These are phyloP conservation scores for Dipodomys merriami DNA, from an alignment of 2,113 vertebrate species.

Conservation along the genomic window DNA sequence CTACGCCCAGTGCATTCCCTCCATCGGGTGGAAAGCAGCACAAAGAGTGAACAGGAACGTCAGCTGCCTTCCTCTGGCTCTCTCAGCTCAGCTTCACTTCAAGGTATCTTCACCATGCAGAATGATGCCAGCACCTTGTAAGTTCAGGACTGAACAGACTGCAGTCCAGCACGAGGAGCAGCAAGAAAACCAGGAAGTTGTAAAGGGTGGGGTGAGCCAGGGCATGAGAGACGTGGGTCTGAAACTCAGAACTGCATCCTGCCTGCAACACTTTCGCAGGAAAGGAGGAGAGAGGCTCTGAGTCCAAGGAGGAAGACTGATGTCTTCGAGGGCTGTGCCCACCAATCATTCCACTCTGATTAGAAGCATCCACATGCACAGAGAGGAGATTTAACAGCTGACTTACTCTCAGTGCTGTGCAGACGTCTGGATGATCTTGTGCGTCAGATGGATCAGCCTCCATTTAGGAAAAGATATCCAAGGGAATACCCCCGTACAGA, in stretches of 20 bases:
- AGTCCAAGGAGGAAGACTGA: neutral
- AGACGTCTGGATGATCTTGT: rapidly evolving
- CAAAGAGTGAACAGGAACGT: neutral
- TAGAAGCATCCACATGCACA: too few relatives aligned
- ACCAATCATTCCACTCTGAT: too few relatives aligned
- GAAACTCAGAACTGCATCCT: neutral
- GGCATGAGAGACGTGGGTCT: rapidly evolving
- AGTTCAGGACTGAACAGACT: neutral
- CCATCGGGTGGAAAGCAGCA: neutral
- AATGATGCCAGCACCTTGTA: too few relatives aligned
- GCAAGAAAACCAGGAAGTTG: rapidly evolving
- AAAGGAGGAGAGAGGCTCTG: neutral
- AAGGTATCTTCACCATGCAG: too few relatives aligned
- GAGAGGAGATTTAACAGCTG: neutral
- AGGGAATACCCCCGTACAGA: neutral
- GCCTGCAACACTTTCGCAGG: rapidly evolving
- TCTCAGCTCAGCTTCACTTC: too few relatives aligned
- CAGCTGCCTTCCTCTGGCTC: too few relatives aligned
- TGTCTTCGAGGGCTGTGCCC: rapidly evolving
- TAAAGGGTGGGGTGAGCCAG: neutral
- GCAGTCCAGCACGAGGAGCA: rapidly evolving
- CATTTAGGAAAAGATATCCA: rapidly evolving
- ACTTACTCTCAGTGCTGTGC: neutral
- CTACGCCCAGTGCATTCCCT: neutral
- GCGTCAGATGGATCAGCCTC: neutral